phyloP scores from a whole-genome alignment of 2,888 invertebrate species.

The Prosopocoilus inquinatus region DNA sequence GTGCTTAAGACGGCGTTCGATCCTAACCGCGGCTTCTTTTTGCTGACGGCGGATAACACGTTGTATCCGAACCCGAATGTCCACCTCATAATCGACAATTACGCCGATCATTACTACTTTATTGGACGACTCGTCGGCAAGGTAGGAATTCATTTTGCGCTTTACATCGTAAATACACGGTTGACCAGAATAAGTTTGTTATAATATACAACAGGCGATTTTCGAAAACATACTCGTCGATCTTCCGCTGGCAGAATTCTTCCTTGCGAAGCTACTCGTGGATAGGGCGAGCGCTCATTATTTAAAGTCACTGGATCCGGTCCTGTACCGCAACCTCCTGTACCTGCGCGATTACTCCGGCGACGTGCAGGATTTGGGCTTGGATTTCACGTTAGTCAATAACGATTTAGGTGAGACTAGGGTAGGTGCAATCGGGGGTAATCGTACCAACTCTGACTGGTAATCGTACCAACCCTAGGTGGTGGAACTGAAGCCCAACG shows the following conservation, averaged over 20 bases:
- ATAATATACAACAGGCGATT: conserved; percentile 70
- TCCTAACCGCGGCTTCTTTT: conserved; percentile 92
- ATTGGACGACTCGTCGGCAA: conserved; percentile 93
- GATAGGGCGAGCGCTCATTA: conserved; percentile 82
- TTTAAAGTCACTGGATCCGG: conserved; percentile 88
- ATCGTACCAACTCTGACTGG: not conserved
- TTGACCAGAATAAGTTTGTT: not conserved
- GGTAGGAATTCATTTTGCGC: conserved; percentile 47
- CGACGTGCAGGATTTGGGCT: conserved; percentile 82
- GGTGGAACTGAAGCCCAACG: conserved; percentile 88
- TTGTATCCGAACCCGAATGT: conserved; percentile 96
- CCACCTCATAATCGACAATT: conserved; percentile 80
- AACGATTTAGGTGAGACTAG: conserved; percentile 88
- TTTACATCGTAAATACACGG: not conserved
- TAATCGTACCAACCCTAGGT: conserved; percentile 57
- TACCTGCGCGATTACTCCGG: conserved; percentile 81
- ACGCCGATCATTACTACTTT: conserved; percentile 88
- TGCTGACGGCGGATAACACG: conserved; percentile 85
- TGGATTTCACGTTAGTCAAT: conserved; percentile 90
- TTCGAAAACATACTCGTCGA: conserved; percentile 95
- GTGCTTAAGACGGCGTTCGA: conserved; percentile 93
- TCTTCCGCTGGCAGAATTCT: conserved; percentile 93
- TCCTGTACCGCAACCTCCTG: conserved; percentile 85
- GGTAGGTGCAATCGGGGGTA: conserved; percentile 48
- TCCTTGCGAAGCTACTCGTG: conserved; percentile 83